Percentiles rank a stretch among this genome's conserved stretches.
Conservation (phyloP, 2,888 invertebrate genomes). For the Stenodema calcarata region DNA sequence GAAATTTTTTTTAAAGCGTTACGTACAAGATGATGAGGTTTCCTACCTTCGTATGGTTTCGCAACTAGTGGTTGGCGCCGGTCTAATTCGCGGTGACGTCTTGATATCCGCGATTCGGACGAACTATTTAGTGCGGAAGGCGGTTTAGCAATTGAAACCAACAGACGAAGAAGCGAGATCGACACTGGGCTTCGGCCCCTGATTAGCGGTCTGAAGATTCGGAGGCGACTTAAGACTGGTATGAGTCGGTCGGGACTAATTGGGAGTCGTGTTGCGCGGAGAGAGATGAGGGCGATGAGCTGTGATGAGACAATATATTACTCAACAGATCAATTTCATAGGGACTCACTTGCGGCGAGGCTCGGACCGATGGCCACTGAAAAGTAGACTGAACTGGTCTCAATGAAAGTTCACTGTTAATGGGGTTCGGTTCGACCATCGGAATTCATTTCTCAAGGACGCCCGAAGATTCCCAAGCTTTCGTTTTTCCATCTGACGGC, state of each 20-base stretch:
- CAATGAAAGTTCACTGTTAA: constrained; percentile 31
- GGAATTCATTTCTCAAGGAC: constrained; percentile 9
- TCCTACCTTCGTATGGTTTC: no score
- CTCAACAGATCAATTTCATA: neutral
- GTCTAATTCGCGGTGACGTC: no score
- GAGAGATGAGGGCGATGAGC: neutral
- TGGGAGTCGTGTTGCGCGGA: neutral
- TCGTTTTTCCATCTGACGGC: neutral
- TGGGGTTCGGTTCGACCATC: neutral
- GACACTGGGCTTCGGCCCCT: neutral
- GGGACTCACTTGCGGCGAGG: neutral
- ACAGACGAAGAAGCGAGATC: no score
- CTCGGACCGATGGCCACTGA: constrained; percentile 15
- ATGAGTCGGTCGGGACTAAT: neutral
- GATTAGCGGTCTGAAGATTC: neutral
- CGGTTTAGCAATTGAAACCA: no score
- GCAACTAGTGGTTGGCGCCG: no score
- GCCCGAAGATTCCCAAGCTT: neutral
- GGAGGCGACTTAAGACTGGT: neutral
- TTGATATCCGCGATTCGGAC: no score
- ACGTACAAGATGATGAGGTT: no score
- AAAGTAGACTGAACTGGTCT: constrained; percentile 39
- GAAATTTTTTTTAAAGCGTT: no score
- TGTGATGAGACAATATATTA: constrained; percentile 3
- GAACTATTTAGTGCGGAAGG: no score